Evolutionary conservation across 2,113 vertebrate genomes (phyloP).

Genomic region (Chionodraco myersi): DNA sequence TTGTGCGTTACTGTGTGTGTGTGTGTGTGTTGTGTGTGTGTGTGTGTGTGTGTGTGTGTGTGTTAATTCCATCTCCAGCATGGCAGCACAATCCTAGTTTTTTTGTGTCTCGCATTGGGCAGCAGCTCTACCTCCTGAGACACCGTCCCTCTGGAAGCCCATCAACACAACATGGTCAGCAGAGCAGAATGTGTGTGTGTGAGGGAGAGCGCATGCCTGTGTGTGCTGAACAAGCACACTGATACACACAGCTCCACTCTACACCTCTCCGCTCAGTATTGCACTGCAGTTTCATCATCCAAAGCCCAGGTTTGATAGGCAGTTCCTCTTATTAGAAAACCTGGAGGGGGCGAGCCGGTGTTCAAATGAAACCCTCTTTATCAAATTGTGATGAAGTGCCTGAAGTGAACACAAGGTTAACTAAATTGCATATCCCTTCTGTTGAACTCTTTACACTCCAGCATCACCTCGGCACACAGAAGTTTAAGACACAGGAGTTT

Average conservation of each 20-base stretch:
- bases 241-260: slow-evolving; percentile 43
- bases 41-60: slow-evolving; percentile 31
- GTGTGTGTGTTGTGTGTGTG: slow-evolving; percentile 18
- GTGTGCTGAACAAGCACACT: slow-evolving; percentile 76
- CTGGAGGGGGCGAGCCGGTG: slow-evolving; percentile 63
- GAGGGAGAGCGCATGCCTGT: neutral
- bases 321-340: slow-evolving; percentile 79
- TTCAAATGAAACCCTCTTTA: slow-evolving; percentile 74
- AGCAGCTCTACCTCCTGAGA: slow-evolving; percentile 52
- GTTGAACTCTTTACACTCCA: slow-evolving; percentile 60
- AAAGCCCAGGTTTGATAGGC: slow-evolving; percentile 78
- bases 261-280: slow-evolving; percentile 67
- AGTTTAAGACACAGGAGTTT: slow-evolving; percentile 66
- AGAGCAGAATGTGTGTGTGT: slow-evolving; percentile 58
- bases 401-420: slow-evolving; percentile 77
- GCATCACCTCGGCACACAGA: slow-evolving; percentile 42
- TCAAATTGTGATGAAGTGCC: slow-evolving; percentile 75
- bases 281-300: slow-evolving; percentile 83
- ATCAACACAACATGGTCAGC: slow-evolving; percentile 71
- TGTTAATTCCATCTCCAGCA: slow-evolving; percentile 53
- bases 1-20: slow-evolving; percentile 24
- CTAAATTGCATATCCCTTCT: slow-evolving; percentile 73
- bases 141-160: slow-evolving; percentile 61
- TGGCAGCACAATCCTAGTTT: slow-evolving; percentile 35
- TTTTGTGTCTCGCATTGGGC: slow-evolving; percentile 34